Conservation (phyloP, 2,888 invertebrate species). For the Pristionchus maxplancki region DNA sequence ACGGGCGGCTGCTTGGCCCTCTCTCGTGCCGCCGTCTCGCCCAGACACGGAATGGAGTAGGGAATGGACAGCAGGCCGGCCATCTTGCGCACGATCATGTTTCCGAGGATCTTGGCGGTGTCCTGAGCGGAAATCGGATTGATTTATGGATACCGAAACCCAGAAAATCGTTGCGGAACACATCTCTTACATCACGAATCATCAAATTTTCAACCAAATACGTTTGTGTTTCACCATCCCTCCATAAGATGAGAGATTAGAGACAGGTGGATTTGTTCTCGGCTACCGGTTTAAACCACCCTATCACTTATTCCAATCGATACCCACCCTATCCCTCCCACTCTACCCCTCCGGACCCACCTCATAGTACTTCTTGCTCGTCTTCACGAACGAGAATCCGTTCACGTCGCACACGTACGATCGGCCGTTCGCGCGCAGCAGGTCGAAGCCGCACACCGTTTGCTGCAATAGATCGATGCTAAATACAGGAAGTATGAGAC, state of each 20-base stretch:
- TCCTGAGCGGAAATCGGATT: constrained; percentile 81
- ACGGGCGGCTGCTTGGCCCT: constrained; percentile 54
- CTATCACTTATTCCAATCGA: no score
- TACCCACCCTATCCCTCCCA: neutral
- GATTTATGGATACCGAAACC: neutral
- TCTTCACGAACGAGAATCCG: constrained; percentile 99
- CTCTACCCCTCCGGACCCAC: constrained; percentile 50
- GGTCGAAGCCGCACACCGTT: constrained; percentile 98
- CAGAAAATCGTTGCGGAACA: neutral
- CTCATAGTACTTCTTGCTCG: constrained; percentile 99
- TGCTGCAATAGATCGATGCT: constrained; percentile 81
- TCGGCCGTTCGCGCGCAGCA: constrained; percentile 95
- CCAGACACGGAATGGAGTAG: constrained; percentile 95
- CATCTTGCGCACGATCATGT: constrained; percentile 95
- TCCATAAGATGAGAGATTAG: no score
- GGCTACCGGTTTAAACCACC: no score
- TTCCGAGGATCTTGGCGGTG: constrained; percentile 97
- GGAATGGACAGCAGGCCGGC: constrained; percentile 97
- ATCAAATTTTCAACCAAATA: no score
- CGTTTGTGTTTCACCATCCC: neutral
- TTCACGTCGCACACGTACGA: constrained; percentile 99
- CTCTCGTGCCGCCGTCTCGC: constrained; percentile 18
- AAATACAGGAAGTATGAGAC: neutral
- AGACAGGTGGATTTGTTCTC: no score
- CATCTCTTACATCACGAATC: no score